Base-by-base conservation (phyloP, 2,113 vertebrate genomes). In the Pundamilia nyererei region DNA sequence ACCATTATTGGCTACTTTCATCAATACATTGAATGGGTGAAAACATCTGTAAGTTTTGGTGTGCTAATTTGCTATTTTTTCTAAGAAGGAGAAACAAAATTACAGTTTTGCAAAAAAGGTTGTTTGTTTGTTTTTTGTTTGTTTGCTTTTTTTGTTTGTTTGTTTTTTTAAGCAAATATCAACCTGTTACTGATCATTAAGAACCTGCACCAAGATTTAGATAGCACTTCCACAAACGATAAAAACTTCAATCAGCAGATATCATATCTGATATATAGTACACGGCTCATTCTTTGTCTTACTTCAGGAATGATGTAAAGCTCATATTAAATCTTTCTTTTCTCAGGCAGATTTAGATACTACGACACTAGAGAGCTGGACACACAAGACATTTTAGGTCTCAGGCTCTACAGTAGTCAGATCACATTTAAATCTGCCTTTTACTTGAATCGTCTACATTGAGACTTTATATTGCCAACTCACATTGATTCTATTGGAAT, bases 21-120 rank as follows among this genome's bases (percentile, higher is more conserved):
- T 80, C 97, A 96, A 4, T 99, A 99, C 58, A 68, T 97, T 19
- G 94, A 96, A 6, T 99, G 98, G 99, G 96, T 97, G 86, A 97
- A 96, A 89, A 95, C 96, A 15, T 96, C 98, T 13, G 99, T 99
- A 95, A 98, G 98, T 97, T 70, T 91, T 51, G 11, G 3, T 42
- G 55, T 92, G 31, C 31, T 83, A 1, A 86, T 85, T 35, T 45
- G 21, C 79, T 86, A 26, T 26, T 75, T 75, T 75, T 75, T 6
- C 24, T 3, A 0, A 75, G 3, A 17, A 47, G 42, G 42, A 6
- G 8, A 26, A 47, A 45, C 21, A 72, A 72, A 45, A 26, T 15
- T 13, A 38, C 0, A 13, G 0, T 65, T 38, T 38, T 42, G 0
- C 65, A 42, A 26, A 70, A 70, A 15, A 70, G 4, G 4, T 65